Conservation (phyloP, 2,797 vertebrate genomes). For the Tragelaphus eurycerus region DNA sequence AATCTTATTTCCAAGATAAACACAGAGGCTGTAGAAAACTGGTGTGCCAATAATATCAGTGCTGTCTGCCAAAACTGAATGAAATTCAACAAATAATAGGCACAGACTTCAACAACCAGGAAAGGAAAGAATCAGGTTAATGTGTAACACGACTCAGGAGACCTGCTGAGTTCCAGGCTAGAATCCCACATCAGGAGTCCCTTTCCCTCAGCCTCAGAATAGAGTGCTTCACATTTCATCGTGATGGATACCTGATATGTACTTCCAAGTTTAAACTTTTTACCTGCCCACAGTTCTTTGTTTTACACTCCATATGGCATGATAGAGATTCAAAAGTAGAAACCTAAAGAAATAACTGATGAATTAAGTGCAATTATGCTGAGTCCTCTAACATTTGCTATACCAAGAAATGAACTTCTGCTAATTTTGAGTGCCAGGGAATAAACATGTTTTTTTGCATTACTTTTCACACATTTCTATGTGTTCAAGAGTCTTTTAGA, state of each 20-base stretch:
- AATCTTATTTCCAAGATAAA: slow-evolving; percentile 25
- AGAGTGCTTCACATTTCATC: background rate
- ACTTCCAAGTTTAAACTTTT: slow-evolving; percentile 13
- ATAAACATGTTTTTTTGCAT: background rate
- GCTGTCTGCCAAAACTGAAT: background rate
- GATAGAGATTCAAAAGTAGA: slow-evolving; percentile 12
- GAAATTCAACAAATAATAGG: slow-evolving; percentile 8
- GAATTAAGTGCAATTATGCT: background rate
- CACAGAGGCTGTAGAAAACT: background rate
- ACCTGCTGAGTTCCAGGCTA: background rate
- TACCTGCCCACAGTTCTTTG: background rate
- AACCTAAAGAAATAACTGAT: background rate
- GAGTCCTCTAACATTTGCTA: background rate
- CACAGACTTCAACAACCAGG: background rate
- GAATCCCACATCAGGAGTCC: background rate
- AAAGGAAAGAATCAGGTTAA: background rate
- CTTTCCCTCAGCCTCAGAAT: background rate
- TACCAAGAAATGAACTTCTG: background rate
- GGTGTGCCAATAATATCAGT: background rate
- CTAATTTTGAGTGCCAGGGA: background rate
- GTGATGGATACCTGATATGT: background rate
- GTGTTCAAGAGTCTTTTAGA: background rate
- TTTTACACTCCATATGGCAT: background rate
- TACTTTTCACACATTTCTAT: slow-evolving; percentile 8
- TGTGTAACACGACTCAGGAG: background rate